Conservation (phyloP, 2,113 vertebrate species). For the Copsychus sechellarum region DNA sequence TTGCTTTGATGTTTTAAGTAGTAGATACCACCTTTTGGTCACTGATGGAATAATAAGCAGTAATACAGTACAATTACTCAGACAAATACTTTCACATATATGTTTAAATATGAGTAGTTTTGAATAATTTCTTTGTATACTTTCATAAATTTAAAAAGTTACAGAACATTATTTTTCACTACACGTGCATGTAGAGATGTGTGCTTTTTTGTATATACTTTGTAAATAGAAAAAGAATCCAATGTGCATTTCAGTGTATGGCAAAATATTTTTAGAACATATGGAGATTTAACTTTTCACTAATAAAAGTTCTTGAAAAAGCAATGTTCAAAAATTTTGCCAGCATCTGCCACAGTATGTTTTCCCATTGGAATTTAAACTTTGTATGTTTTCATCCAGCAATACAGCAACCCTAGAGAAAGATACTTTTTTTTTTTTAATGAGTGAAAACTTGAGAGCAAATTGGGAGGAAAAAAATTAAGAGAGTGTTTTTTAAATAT, state of each 20-base stretch:
- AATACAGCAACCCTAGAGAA: background rate
- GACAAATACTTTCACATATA: background rate
- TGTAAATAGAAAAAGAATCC: slow-evolving; percentile 51
- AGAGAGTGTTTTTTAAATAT: background rate
- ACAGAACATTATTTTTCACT: background rate
- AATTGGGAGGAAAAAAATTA: background rate
- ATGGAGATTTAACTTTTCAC: background rate
- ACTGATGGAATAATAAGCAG: background rate
- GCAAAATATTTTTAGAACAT: background rate
- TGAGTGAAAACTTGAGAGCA: background rate
- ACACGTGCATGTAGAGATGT: background rate
- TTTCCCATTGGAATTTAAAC: slow-evolving; percentile 48
- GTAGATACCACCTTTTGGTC: background rate
- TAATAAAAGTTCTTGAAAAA: background rate
- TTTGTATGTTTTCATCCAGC: background rate
- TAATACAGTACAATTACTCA: background rate
- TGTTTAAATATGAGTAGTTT: background rate
- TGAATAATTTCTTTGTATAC: background rate
- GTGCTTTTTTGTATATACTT: slow-evolving; percentile 20
- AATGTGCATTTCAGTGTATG: slow-evolving; percentile 36
- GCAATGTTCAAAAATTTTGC: background rate
- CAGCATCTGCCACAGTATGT: slow-evolving; percentile 1
- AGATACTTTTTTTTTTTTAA: background rate
- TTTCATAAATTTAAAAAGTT: background rate
- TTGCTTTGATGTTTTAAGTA: background rate